Evolutionary conservation across 2,113 vertebrate genomes (phyloP), one percentile per base, ranked within the genome.

Genomic region (Regulus satrapa): DNA sequence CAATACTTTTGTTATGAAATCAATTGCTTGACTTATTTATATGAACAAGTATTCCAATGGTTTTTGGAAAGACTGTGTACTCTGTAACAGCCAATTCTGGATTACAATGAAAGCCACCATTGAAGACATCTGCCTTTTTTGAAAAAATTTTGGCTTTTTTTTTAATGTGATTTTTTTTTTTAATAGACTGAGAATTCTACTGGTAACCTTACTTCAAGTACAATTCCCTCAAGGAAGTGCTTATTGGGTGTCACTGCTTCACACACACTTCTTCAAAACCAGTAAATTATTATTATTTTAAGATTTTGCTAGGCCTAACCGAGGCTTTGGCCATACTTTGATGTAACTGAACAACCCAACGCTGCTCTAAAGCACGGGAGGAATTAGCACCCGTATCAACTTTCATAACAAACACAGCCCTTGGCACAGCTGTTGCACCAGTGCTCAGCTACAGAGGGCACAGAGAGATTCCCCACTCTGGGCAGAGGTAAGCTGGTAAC

Each of bases 301-400:
- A 21, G 31, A 54, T 13, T 26, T 7, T 34, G 26, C n/a, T 18
- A 82, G 40, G 52, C 31, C 36, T 34, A 13, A 10, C 2, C 0
- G 0, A 48, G 36, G 28, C 24, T 29, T 54, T n/a, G 54, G n/a
- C 40, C 56, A 4, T 1, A 8, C 7, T 7, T 12, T 43, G 71
- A 29, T 12, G 1, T 14, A 71, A 28, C 14, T 3, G 6, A 34
- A 12, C 3, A 0, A 18, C 1, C 1, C 13, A 16, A 2, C n/a
- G n/a, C 14, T 26, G 18, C 4, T 38, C 40, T 74, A 40, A 52
- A 63, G 58, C 48, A 34, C 10, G 3, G 41, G 10, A 75, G 56
- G 34, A 43, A 58, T 34, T 10, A 49, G 21, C 64, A 43, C 5
- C 29, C 31, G 0, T 3, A 43, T 32, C 67, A 55, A 4, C 66